A percentile compares a stretch with the other conserved stretches of the same genome.
Conservation (phyloP, 2,888 invertebrate species). For the Helobdella robusta region DNA sequence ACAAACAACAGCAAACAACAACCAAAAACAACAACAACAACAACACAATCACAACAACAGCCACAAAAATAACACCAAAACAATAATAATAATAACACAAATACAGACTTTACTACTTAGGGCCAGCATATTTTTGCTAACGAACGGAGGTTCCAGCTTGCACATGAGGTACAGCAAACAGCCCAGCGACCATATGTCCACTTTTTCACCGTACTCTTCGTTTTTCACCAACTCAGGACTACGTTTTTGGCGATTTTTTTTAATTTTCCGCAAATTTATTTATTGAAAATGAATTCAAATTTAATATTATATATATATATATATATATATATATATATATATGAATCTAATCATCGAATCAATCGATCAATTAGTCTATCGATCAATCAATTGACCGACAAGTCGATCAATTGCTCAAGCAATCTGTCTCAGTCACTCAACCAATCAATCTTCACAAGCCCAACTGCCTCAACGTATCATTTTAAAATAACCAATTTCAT, state of each 20-base stretch:
- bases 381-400: too few species aligned
- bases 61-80: not conserved
- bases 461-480: too few species aligned
- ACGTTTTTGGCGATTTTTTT: conserved; percentile 9
- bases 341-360: not conserved
- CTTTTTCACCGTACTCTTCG: conserved; percentile 51
- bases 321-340: conserved; percentile 2
- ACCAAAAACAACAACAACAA: not conserved
- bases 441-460: too few species aligned
- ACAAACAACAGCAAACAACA: not conserved
- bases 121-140: conserved; percentile 42
- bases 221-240: conserved; percentile 52
- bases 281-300: not conserved
- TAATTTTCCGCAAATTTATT: not conserved
- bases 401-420: too few species aligned
- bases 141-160: conserved; percentile 49
- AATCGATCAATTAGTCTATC: too few species aligned
- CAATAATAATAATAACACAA: too few species aligned
- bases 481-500: not conserved
- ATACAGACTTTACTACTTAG: conserved; percentile 46
- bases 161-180: conserved; percentile 52
- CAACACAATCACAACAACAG: not conserved
- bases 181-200: conserved; percentile 52
- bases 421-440: too few species aligned
- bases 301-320: conserved; percentile 5